Evolutionary conservation across 2,888 invertebrate genomes (phyloP).

Genomic region (Ptychoptera contaminata): DNA sequence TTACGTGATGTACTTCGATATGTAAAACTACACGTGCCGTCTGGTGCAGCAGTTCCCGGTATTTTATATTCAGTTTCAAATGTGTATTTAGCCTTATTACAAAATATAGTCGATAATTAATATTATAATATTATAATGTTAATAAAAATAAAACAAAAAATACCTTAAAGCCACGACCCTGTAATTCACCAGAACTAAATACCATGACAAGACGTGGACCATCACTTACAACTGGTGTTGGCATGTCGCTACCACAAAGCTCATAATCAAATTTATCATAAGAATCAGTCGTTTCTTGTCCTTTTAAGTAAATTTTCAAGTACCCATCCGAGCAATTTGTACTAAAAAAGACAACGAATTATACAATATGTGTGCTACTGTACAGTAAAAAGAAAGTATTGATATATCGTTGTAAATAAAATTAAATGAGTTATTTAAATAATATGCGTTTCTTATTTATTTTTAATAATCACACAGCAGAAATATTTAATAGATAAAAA

Average conservation of each 20-base stretch:
- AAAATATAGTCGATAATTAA: slow-evolving; percentile 3
- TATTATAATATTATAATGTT: background rate
- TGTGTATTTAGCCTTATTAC: slow-evolving; percentile 29
- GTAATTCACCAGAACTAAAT: slow-evolving; percentile 82
- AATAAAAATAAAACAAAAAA: background rate
- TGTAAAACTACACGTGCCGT: slow-evolving; percentile 80
- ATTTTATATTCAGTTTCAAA: slow-evolving; percentile 72
- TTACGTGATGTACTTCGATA: slow-evolving; percentile 78
- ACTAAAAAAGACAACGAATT: slow-evolving; percentile 12
- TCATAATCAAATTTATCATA: slow-evolving; percentile 89
- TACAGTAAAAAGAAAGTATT: too few relatives aligned
- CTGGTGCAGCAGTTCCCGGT: slow-evolving; percentile 85
- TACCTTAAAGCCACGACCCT: slow-evolving; percentile 79
- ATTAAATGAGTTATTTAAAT: too few relatives aligned
- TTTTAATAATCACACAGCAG: too few relatives aligned
- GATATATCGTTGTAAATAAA: too few relatives aligned
- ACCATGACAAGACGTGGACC: slow-evolving; percentile 89
- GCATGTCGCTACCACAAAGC: slow-evolving; percentile 71
- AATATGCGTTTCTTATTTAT: too few relatives aligned
- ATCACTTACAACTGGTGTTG: slow-evolving; percentile 71
- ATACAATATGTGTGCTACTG: too few relatives aligned
- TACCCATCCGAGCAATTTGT: slow-evolving; percentile 77
- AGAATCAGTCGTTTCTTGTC: slow-evolving; percentile 82
- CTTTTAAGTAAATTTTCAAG: slow-evolving; percentile 77
- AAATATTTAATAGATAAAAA: too few relatives aligned